Evolutionary conservation across 2,113 vertebrate genomes (phyloP), one percentile per base, ranked within the genome.

Genomic region (Ailurus styani): DNA sequence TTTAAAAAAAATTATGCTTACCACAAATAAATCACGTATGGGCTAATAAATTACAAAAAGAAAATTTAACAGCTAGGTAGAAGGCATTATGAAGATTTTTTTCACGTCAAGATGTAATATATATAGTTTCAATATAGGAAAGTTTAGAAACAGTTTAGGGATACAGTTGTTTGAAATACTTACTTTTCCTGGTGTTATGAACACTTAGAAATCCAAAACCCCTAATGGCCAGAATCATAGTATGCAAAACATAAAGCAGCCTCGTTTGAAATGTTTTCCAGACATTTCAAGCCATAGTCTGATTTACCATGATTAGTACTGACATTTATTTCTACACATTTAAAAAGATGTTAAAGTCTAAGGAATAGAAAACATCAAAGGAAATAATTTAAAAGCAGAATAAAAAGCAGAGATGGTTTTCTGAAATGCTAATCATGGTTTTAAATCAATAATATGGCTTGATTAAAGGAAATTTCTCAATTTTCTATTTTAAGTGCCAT

Each of bases 141-240:
- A 83, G 45, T 70, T 83, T 70, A 50, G 5, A 82, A 97, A 87
- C 31, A 11, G n/a, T n/a, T n/a, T n/a, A n/a, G 15, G 31, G 29
- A 93, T 62, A 95, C 0, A 94, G 40, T 40, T 91, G 34, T 92
- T 93, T 81, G 88, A 91, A 95, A 88, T 88, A 83, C 84, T 98
- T 91, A 68, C 20, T 90, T 95, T 98, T 79, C 54, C 84, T 94
- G 42, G n/a, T 96, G 93, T 89, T 98, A 97, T 73, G 25, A 98
- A 98, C 96, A 98, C 94, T 98, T 98, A 99, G 97, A 99, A 99
- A 99, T 98, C 97, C 98, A 98, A 97, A 98, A 90, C 88, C 86
- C 93, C 96, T 96, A 97, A 96, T 21, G 84, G 68, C 95, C 93
- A 98, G 93, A 98, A 62, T 97, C 60, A 98, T 90, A 97, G 96